These are phyloP conservation scores for Tethea ocularis DNA, from an alignment of 2,888 invertebrate species.

Conservation along the genomic window DNA sequence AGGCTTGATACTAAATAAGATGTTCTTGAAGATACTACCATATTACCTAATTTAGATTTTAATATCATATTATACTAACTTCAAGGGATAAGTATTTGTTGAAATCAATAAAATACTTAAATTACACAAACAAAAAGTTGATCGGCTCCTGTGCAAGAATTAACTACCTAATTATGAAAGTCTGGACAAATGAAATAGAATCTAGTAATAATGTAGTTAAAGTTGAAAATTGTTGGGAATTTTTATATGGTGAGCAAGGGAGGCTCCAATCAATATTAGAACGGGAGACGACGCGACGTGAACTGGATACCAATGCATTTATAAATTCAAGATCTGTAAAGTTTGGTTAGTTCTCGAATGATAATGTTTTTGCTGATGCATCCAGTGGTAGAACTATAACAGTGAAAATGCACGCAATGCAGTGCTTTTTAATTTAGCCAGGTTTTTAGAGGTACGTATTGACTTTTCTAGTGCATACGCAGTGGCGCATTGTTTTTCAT, in stretches of 20 bases:
- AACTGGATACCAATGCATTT: slow-evolving; percentile 19
- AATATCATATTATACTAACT: not conserved
- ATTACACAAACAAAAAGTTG: slow-evolving; percentile 8
- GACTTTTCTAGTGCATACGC: not conserved
- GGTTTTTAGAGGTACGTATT: not conserved
- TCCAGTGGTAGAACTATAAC: not conserved
- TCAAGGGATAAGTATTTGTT: not conserved
- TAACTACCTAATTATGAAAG: not conserved
- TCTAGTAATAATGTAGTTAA: not conserved
- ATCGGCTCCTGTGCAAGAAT: slow-evolving; percentile 4
- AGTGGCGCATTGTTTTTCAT: not conserved
- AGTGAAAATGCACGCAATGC: not conserved
- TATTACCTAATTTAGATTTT: not conserved
- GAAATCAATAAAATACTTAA: slow-evolving; percentile 8
- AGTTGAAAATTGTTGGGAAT: not conserved
- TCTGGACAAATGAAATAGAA: not conserved
- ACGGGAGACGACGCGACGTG: slow-evolving; percentile 20
- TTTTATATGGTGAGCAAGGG: slow-evolving; percentile 18
- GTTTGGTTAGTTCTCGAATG: slow-evolving; percentile 4
- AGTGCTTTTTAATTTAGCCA: not conserved
- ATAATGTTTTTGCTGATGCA: slow-evolving; percentile 6
- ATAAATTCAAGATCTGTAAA: slow-evolving; percentile 4
- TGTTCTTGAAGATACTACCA: not conserved
- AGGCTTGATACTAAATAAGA: not conserved
- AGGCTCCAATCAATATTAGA: slow-evolving; percentile 30